Percentiles rank a stretch among this genome's conserved stretches.
Evolutionary conservation across 2,113 vertebrate genomes (phyloP).

Genomic region (human): GRCh38 chr5:52783001-52783500

Average conservation of each 20-base stretch:
- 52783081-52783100: background rate
- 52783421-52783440: background rate
- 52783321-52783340: background rate
- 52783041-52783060: background rate
- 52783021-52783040: background rate
- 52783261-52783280: background rate
- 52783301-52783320: background rate
- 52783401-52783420: background rate
- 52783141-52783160: background rate
- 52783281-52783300: background rate
- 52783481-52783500: conserved; percentile 30
- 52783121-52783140: background rate
- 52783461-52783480: conserved; percentile 63
- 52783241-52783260: background rate
- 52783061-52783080: background rate
- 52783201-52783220: background rate
- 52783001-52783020: background rate
- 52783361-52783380: background rate
- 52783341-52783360: background rate
- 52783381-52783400: background rate
- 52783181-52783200: background rate
- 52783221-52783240: background rate
- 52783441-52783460: conserved; percentile 12
- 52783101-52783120: background rate
- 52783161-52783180: background rate